Conservation (phyloP, 2,888 invertebrate species). For the Patella ulyssiponensis region DNA sequence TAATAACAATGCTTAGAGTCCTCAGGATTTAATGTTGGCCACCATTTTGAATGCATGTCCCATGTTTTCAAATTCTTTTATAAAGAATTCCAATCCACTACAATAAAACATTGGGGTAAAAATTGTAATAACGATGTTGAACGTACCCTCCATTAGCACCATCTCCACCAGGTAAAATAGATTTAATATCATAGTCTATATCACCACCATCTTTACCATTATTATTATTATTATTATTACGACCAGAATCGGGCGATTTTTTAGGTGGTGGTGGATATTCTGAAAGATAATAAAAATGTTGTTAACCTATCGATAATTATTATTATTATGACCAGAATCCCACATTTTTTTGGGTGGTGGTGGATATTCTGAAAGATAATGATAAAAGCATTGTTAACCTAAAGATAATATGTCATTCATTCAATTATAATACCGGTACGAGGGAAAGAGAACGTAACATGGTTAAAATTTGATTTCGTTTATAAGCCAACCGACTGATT, state of each 20-base stretch:
- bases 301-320: background rate
- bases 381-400: background rate
- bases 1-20: too few relatives aligned
- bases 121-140: too few relatives aligned
- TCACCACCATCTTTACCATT: background rate
- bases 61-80: too few relatives aligned
- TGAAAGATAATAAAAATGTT: background rate
- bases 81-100: too few relatives aligned
- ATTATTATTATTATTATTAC: constrained; percentile 11
- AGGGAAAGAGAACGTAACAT: too few relatives aligned
- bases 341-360: background rate
- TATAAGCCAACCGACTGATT: too few relatives aligned
- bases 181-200: constrained; percentile 6
- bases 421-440: too few relatives aligned
- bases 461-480: too few relatives aligned
- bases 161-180: background rate
- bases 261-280: constrained; percentile 10
- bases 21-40: too few relatives aligned
- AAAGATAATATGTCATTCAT: background rate
- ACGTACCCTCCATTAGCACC: constrained; percentile 4
- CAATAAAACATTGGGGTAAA: too few relatives aligned
- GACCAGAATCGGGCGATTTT: background rate
- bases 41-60: too few relatives aligned
- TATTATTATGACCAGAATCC: background rate
- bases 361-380: background rate